A percentile compares a stretch with the other conserved stretches of the same genome.
Conservation (phyloP, 1,140 invertebrate genomes). For the Orussus abietinus region DNA sequence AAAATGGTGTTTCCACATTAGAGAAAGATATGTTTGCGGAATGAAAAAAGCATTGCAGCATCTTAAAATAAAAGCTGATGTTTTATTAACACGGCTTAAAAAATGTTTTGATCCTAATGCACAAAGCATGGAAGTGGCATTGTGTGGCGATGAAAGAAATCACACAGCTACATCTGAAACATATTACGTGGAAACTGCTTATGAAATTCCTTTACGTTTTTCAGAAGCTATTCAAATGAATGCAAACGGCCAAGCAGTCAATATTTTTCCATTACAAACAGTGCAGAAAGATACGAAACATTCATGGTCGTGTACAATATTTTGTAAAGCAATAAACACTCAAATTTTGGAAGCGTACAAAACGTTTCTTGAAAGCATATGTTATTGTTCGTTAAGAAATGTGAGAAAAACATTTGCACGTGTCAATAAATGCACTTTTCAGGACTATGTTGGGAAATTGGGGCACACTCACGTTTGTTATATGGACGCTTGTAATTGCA, state of each 20-base stretch:
- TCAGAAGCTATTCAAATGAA: not conserved
- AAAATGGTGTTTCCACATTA: slow-evolving; percentile 1
- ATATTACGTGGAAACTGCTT: slow-evolving; percentile 8
- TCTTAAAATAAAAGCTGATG: slow-evolving; percentile 2
- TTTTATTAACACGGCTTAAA: not conserved
- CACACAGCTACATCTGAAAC: not conserved
- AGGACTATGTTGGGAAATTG: no score
- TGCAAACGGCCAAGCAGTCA: not conserved
- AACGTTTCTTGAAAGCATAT: not conserved
- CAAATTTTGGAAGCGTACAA: slow-evolving; percentile 3
- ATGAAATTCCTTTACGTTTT: not conserved
- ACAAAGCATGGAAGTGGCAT: not conserved
- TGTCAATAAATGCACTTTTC: no score
- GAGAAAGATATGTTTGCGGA: not conserved
- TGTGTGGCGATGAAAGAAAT: no score
- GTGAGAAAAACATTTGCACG: not conserved
- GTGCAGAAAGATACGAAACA: not conserved
- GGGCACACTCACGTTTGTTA: no score
- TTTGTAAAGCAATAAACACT: not conserved
- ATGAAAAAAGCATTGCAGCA: not conserved
- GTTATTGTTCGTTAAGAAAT: no score
- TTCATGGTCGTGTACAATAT: not conserved
- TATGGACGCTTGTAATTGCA: no score
- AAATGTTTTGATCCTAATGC: not conserved
- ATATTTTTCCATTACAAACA: not conserved